Evolutionary conservation across 2,888 invertebrate genomes (phyloP), one percentile per base, ranked within the genome.

Genomic region (Galeopsomyia nigrocyanea): DNA sequence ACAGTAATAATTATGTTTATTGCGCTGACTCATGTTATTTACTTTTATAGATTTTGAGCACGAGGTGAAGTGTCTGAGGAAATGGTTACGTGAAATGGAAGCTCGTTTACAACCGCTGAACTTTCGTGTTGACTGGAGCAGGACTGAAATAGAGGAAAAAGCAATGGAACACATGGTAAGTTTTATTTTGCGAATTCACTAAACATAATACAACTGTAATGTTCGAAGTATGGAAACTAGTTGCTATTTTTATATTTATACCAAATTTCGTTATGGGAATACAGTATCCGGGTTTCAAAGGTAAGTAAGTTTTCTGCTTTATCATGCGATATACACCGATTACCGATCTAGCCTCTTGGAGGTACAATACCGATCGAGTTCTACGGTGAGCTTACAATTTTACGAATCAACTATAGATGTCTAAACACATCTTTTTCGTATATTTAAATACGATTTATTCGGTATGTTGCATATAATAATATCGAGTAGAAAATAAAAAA

Each of bases 41-140:
- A 31, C 39, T 39, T 7, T 39, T 39, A 56, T 83, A 94, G 94
- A 94, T 87, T 90, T 94, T 61, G 91, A 92, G 58, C 91, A 92
- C 80, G 94, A 95, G 87, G 88, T 95, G 62, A 91, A 91, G 73
- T 92, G 93, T 82, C 88, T 97, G 74, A 90, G 94, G 50, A 92
- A 93, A 81, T 97, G 96, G 96, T 89, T 97, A 78, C 92, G 94
- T 81, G 92, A 93, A 80, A 95, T 96, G 91, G 96, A 96, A 87
- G 90, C 90, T 10, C 91, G 93, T 62, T 88, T 97, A 77, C 92
- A 91, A 77, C 92, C 94, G 62, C 89, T 95, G 79, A 90, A 92
- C 76, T 91, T 94, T 73, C 90, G 92, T 55, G 89, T 90, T 75
- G 90, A 90, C 82, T 93, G 93, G 88, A 91, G 91, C 71, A 90